Evolutionary conservation across 2,113 vertebrate species (phyloP), one percentile per base, ranked within the genome.

Genomic region (Ailurus styani): DNA sequence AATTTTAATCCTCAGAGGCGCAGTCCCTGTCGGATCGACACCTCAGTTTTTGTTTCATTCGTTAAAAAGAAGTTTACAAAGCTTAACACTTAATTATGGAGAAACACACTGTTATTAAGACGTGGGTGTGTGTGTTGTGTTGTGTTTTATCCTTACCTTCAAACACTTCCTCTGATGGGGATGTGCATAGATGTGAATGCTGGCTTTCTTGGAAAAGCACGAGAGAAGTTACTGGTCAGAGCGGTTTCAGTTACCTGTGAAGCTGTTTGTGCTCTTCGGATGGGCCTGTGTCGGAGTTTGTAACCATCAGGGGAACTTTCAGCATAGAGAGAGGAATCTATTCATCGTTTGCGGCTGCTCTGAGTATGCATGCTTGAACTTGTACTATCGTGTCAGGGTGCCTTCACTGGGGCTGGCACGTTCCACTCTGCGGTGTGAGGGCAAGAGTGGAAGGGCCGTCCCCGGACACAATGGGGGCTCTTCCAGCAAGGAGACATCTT

Each of bases 61-160:
- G 42, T 64, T 94, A 88, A 91, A 91, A 47, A 60, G 87, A 88
- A 95, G 17, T 95, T 81, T 70, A 78, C 37, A 42, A 70, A 86
- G 9, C 52, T 40, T 84, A 75, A 42, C 52, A 66, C 72, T 95
- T 88, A 72, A 62, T 96, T 78, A 60, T 37, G 14, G n/a, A 50
- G 87, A 82, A 15, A 55, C 34, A 73, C n/a, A 50, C 45, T 64
- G 2, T 79, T 77, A 7, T 50, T 78, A 52, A 94, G 66, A 7
- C 3, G 7, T 62, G 11, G 50, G n/a, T 77, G 40, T 31, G 7
- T 68, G 11, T 23, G 31, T 60, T 72, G 31, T 73, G n/a, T 72
- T 31, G 5, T 68, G n/a, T 40, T 52, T 75, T 54, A 37, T 54
- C 47, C 55, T 93, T 79, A 23, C 34, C 25, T 90, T 66, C 55